These are phyloP conservation scores for Ashinkailepas kermadecensis DNA, from an alignment of 2,888 invertebrate genomes.

Conservation along the genomic window DNA sequence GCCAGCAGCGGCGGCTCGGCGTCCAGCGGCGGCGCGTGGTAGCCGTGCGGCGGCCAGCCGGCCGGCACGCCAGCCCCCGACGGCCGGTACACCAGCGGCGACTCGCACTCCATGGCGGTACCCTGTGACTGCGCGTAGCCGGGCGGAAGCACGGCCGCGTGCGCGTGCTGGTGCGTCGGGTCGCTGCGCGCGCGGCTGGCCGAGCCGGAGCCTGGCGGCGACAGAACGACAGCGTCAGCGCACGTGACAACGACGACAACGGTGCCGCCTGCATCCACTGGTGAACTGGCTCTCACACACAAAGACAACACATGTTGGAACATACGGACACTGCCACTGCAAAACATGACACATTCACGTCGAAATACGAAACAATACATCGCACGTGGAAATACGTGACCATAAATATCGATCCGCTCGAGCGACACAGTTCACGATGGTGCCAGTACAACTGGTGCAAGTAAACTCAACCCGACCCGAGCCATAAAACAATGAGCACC, in stretches of 20 bases:
- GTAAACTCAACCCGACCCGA: too few species aligned
- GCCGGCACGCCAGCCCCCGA: not conserved
- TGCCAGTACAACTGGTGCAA: too few species aligned
- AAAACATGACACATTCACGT: too few species aligned
- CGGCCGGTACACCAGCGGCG: slow-evolving; percentile 11
- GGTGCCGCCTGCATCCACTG: too few species aligned
- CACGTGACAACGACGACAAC: too few species aligned
- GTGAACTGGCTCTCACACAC: too few species aligned
- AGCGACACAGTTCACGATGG: too few species aligned
- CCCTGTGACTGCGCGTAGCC: not conserved
- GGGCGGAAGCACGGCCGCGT: slow-evolving; percentile 25
- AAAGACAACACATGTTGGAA: not conserved
- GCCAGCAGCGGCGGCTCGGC: slow-evolving; percentile 8
- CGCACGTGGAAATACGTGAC: too few species aligned
- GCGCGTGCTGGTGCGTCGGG: slow-evolving; percentile 32
- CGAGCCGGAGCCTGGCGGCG: slow-evolving; percentile 14
- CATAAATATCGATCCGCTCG: too few species aligned
- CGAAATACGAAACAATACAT: too few species aligned
- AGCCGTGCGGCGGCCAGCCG: not conserved
- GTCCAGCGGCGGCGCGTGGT: not conserved
- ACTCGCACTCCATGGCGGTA: slow-evolving; percentile 30
- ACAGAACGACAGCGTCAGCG: not conserved
- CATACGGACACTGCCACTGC: too few species aligned
- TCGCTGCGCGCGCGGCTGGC: slow-evolving; percentile 23
- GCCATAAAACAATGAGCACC: too few species aligned